Evolutionary conservation across 1,140 invertebrate genomes (phyloP).

Genomic region (Leguminivora glycinivorella): DNA sequence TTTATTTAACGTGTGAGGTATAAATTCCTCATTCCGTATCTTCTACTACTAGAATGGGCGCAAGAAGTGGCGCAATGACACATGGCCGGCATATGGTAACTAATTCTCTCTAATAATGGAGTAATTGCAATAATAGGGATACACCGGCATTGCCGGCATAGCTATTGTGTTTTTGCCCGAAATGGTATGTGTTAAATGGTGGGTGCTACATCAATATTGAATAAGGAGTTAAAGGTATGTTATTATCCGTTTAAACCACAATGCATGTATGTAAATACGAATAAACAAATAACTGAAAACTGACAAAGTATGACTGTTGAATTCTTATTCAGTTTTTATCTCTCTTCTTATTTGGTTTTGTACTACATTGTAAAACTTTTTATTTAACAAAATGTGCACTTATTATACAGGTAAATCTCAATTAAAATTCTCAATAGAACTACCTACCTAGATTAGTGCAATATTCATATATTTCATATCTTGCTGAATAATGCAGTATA

Average conservation of each 20-base stretch:
- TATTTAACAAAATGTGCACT: no score
- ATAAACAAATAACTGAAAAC: no score
- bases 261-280: neutral
- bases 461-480: no score
- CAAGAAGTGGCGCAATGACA: conserved; percentile 30
- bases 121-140: conserved; percentile 38
- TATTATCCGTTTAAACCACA: neutral
- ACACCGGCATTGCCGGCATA: neutral
- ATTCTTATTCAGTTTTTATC: no score
- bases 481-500: no score
- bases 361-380: no score
- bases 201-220: neutral
- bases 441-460: no score
- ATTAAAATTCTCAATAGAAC: no score
- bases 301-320: neutral
- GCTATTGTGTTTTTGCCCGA: conserved; percentile 6
- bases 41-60: neutral
- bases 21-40: no score
- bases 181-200: neutral
- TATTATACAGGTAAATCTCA: no score
- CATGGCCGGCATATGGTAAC: conserved; percentile 52
- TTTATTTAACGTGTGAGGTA: no score
- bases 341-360: neutral
- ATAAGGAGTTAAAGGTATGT: neutral
- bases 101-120: conserved; percentile 39